Percentiles rank a stretch among this genome's conserved stretches.
phyloP scores from a whole-genome alignment of 2,888 invertebrate species.

The Agonopterix arenella region DNA sequence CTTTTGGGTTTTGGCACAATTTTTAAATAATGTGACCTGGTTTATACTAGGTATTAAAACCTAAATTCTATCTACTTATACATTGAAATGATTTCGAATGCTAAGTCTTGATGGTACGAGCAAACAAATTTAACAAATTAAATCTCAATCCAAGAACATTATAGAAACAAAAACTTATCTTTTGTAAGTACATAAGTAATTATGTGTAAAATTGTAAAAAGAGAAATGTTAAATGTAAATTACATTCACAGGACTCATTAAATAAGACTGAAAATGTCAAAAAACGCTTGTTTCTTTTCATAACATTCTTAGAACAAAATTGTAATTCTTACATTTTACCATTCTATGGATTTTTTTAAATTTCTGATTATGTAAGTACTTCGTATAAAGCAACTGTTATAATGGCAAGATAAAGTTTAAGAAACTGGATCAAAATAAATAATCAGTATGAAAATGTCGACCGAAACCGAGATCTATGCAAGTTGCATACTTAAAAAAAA shows the following conservation, averaged over 20 bases:
- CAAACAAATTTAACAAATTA: constrained; percentile 26
- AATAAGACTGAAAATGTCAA: no score
- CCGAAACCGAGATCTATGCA: constrained; percentile 56
- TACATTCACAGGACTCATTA: no score
- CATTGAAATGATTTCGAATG: constrained; percentile 49
- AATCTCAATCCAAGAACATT: constrained; percentile 24
- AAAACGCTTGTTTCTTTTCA: not conserved
- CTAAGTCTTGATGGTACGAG: constrained; percentile 25
- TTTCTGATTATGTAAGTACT: not conserved
- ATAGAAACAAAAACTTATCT: constrained; percentile 20
- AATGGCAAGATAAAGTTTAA: constrained; percentile 31
- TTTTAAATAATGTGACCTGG: constrained; percentile 74
- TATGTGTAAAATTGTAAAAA: not conserved
- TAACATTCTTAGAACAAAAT: not conserved
- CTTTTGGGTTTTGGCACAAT: constrained; percentile 76
- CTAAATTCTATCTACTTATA: constrained; percentile 65
- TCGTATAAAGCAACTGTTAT: constrained; percentile 5
- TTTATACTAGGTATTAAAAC: constrained; percentile 69
- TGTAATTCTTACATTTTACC: no score
- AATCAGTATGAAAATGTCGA: constrained; percentile 29
- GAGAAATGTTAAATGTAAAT: not conserved
- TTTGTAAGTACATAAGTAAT: constrained; percentile 7
- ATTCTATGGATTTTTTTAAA: no score
- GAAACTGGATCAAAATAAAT: constrained; percentile 39
- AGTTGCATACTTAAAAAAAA: constrained; percentile 27